Evolutionary conservation across 2,797 vertebrate genomes (phyloP).

Genomic region (Buceros bicornis): DNA sequence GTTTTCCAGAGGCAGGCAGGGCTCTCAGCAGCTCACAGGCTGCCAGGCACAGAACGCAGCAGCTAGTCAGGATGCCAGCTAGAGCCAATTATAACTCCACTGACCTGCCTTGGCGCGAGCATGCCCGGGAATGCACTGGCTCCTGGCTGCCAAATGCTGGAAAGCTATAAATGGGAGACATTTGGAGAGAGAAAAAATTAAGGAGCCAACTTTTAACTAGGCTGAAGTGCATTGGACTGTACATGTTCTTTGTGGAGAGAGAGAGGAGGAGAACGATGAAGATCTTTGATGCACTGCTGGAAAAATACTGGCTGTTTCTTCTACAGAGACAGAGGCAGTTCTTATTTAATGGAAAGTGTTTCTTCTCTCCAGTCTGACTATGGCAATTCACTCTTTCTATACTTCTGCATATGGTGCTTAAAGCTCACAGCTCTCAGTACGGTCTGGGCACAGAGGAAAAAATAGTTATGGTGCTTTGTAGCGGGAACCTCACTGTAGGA

Average conservation of each 20-base stretch:
- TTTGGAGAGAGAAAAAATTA: background rate
- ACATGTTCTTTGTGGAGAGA: background rate
- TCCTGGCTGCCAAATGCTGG: slow-evolving; percentile 40
- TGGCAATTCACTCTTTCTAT: background rate
- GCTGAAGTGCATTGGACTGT: slow-evolving; percentile 19
- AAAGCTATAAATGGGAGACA: slow-evolving; percentile 66
- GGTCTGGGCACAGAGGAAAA: background rate
- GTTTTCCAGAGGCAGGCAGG: background rate
- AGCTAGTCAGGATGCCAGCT: background rate
- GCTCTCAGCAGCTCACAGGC: background rate
- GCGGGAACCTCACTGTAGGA: background rate
- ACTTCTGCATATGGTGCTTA: background rate
- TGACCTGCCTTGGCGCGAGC: slow-evolving; percentile 20
- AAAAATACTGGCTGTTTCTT: background rate
- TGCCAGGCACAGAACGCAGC: background rate
- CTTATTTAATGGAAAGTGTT: background rate
- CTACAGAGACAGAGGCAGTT: background rate
- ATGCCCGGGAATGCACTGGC: background rate
- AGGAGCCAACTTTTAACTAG: slow-evolving; percentile 53
- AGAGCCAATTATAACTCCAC: background rate
- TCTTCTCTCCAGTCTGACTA: background rate
- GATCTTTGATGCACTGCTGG: background rate
- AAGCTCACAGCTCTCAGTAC: background rate
- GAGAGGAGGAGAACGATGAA: background rate
- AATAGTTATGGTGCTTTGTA: background rate